These are phyloP conservation scores for Apis dorsata DNA, from an alignment of 1,140 invertebrate species.

Conservation along the genomic window DNA sequence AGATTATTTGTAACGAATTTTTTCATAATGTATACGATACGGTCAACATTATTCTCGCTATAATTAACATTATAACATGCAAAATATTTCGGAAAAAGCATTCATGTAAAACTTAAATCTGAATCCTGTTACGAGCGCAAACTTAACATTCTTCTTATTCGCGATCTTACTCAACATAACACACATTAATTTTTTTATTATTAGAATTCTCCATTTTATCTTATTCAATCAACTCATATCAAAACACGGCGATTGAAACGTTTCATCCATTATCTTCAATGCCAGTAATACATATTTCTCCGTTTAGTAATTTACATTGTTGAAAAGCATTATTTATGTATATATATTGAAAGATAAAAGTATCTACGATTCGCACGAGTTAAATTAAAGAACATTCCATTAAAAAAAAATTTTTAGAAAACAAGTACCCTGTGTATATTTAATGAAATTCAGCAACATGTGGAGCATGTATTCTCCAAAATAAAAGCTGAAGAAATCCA, in stretches of 20 bases:
- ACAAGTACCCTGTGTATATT: conserved; percentile 17
- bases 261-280: not conserved
- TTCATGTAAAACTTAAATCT: not conserved
- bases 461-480: not conserved
- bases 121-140: conserved; percentile 2
- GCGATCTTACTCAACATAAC: not conserved
- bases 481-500: conserved; percentile 1
- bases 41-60: conserved; percentile 23
- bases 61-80: not conserved
- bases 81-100: not conserved
- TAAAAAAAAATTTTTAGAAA: conserved; percentile 22
- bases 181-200: not conserved
- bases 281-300: not conserved
- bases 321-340: not conserved
- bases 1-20: conserved; percentile 59
- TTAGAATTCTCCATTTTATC: conserved; percentile 18
- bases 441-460: not conserved
- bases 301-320: not conserved
- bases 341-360: conserved; percentile 14
- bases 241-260: not conserved
- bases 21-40: not conserved
- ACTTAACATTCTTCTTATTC: not conserved
- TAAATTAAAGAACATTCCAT: conserved; percentile 32
- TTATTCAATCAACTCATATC: not conserved
- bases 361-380: conserved; percentile 7